Evolutionary conservation across 2,797 vertebrate genomes (phyloP), one percentile per base, ranked within the genome.

Genomic region (Coccyzus lansbergi): DNA sequence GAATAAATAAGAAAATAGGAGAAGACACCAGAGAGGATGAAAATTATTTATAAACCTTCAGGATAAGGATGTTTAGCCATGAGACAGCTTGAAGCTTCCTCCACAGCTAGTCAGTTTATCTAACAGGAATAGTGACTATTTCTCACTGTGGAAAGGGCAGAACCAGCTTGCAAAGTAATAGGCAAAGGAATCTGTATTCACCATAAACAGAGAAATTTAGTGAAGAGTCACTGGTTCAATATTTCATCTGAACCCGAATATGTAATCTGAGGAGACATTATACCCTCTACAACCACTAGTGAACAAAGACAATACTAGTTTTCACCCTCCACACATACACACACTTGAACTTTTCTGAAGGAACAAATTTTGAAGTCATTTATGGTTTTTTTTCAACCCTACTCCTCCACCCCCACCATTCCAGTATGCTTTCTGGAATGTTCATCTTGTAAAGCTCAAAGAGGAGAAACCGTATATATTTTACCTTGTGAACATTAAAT

Each of bases 1-100:
- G 38, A 58, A 78, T 6, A n/a, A n/a, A n/a, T 8, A 28, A 38
- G 44, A 7, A 33, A 34, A 19, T 2, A 9, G 1, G 0, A 3
- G 20, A 3, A 81, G 9, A 51, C 5, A 31, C 4, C 36, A 46
- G 9, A 46, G 7, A 19, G 46, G 44, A 33, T 55, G 10, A 69
- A 82, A 77, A 51, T 36, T 4, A 65, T 65, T 92, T 76, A 15
- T 38, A 76, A 52, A 60, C 6, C 2, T 63, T 77, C 71, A 56
- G 36, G 7, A n/a, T 26, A 63, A 76, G 20, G 18, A 49, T 36
- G 12, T 19, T 83, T 65, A 76, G 10, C 29, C 9, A 34, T 33
- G 1, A 74, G 3, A 24, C 36, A 85, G 24, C 53, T 42, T 42
- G 26, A 92, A 25, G 6, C 17, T 86, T 93, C 31, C 24, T 68